Evolutionary conservation across 2,113 vertebrate genomes (phyloP).

Genomic region (Macaca nemestrina): DNA sequence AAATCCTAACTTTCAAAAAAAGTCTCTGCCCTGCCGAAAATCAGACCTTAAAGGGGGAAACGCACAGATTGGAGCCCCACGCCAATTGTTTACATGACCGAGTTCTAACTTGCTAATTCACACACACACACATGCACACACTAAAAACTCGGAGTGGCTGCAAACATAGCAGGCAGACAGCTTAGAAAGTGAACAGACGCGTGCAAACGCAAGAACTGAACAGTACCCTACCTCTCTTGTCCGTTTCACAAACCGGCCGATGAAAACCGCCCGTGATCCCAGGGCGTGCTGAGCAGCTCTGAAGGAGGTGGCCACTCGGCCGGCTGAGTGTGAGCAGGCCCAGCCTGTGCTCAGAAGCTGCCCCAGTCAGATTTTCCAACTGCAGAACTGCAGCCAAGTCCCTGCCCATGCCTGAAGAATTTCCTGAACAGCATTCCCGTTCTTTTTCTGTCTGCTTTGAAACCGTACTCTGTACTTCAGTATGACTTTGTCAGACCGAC

Average conservation of each 20-base stretch:
- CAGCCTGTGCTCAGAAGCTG: constrained; percentile 84
- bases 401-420: constrained; percentile 93
- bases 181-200: background rate
- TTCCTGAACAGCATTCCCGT: constrained; percentile 90
- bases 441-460: constrained; percentile 86
- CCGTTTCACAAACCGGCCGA: constrained; percentile 36
- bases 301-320: constrained; percentile 72
- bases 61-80: background rate
- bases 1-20: constrained; percentile 33
- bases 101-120: background rate
- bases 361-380: constrained; percentile 94
- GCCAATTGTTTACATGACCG: background rate
- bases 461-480: constrained; percentile 85
- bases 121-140: background rate
- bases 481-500: constrained; percentile 85
- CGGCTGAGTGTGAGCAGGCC: constrained; percentile 85
- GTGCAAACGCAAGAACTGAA: background rate
- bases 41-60: background rate
- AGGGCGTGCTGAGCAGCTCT: constrained; percentile 71
- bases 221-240: constrained; percentile 79
- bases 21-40: background rate
- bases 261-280: background rate
- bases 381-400: constrained; percentile 90
- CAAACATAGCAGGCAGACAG: constrained; percentile 25
- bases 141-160: background rate